Percentiles rank a stretch among this genome's conserved stretches.
Conservation (phyloP, 37 sponge, comb jelly and placozoan genomes). For the Spongilla lacustris region DNA sequence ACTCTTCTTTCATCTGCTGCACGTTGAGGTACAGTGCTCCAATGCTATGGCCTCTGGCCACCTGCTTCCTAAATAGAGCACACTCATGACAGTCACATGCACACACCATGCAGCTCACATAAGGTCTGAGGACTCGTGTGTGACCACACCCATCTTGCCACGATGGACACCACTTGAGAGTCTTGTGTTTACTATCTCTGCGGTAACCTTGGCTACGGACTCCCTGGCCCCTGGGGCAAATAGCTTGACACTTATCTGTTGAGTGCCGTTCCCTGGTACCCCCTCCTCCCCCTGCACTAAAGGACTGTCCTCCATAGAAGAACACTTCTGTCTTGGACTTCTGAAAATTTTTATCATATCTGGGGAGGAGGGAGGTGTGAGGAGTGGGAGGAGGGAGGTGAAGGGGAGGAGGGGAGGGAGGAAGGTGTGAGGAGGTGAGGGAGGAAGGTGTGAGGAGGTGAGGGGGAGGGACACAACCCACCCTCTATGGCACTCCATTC, state of each 20-base stretch:
- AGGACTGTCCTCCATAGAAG: conserved; percentile 42
- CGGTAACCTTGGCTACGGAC: conserved; percentile 4
- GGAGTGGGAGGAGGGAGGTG: too few relatives aligned
- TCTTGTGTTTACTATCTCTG: neutral
- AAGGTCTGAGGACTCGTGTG: conserved; percentile 22
- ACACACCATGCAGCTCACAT: conserved; percentile 29
- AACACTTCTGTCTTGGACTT: conserved; percentile 28
- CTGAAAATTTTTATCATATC: conserved; percentile 53
- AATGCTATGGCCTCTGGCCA: conserved; percentile 21
- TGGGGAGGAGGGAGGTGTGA: neutral
- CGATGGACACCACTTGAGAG: neutral
- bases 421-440: too few relatives aligned
- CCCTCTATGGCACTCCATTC: conserved; percentile 82
- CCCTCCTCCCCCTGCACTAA: neutral
- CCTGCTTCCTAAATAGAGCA: conserved; percentile 27
- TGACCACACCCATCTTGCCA: conserved; percentile 9
- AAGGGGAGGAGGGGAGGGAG: neutral
- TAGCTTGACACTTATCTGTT: conserved; percentile 3
- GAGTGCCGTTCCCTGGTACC: neutral
- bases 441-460: too few relatives aligned
- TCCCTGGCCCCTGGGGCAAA: conserved; percentile 60
- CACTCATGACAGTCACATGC: too few relatives aligned
- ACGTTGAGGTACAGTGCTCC: conserved; percentile 37
- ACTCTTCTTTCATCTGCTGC: conserved; percentile 13
- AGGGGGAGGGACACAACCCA: conserved; percentile 5